phyloP scores from a whole-genome alignment of 2,113 vertebrate species.

The Zapus hudsonius region DNA sequence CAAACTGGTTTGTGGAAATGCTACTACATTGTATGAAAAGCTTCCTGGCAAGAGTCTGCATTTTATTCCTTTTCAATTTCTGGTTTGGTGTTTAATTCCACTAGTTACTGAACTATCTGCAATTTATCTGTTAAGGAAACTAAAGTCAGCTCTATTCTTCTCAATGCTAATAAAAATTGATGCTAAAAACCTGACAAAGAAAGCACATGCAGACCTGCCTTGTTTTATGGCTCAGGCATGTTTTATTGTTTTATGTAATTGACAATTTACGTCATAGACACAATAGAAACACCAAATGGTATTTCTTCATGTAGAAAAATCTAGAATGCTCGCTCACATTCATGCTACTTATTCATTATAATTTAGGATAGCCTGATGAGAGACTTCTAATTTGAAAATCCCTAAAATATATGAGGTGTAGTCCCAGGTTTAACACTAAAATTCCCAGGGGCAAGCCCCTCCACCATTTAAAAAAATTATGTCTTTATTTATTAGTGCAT shows the following conservation, averaged over 20 bases:
- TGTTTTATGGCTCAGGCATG: neutral
- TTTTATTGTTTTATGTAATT: conserved; percentile 30
- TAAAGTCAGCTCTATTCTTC: conserved; percentile 21
- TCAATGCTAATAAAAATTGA: conserved; percentile 33
- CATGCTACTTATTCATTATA: conserved; percentile 4
- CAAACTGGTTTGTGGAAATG: neutral
- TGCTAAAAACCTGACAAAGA: conserved; percentile 31
- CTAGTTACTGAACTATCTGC: neutral
- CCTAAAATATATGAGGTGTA: neutral
- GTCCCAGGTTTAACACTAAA: neutral
- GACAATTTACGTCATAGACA: neutral
- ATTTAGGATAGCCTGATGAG: neutral
- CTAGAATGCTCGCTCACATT: neutral
- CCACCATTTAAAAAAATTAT: too few relatives aligned
- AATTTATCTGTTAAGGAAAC: conserved; percentile 46
- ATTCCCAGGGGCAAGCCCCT: neutral
- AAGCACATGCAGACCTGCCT: conserved; percentile 32
- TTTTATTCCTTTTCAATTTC: conserved; percentile 43
- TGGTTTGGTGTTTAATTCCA: conserved; percentile 8
- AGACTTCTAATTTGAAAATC: neutral
- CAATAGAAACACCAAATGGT: conserved; percentile 22
- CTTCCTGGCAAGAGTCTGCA: neutral
- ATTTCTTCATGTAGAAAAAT: conserved; percentile 27
- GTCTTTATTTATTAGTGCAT: too few relatives aligned
- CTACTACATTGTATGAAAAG: neutral